Base-by-base conservation (phyloP, 2,113 vertebrate species). In the Salvelinus alpinus region DNA sequence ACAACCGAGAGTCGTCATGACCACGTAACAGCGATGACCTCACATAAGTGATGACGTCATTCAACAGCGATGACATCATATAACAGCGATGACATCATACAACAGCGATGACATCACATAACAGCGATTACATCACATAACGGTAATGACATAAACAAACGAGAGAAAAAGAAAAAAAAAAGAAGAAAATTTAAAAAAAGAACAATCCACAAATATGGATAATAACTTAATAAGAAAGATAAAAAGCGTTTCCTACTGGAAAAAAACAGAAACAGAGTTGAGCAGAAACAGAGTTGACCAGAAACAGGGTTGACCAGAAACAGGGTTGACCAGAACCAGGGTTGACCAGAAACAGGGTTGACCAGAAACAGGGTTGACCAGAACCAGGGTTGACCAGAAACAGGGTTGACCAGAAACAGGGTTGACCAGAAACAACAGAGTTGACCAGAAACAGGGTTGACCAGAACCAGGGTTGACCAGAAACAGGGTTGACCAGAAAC, bases 201-300 rank as follows among this genome's bases (percentile, higher is more conserved):
- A 18, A 74, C 25, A n/a, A 98, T 98, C 96, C 97, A 97, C 95
- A 95, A 95, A 98, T 96, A 94, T 97, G 97, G 96, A 98, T 95
- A 96, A 97, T 96, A 97, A 96, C 94, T 95, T 92, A 94, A 44
- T 44, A 44, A 44, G 8, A 44, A 92, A 84, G 1, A 54, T 92
- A 83, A 84, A 91, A 92, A 88, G 95, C 94, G 95, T 98, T 97
- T 96, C 97, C 96, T 96, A 90, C 82, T 96, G 94, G 96, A 99
- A 99, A 99, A 25, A 25, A 25, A 25, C 27, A 29, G 27, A 29
- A 29, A 29, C 29, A 4, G 29, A 4, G 4, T 29, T 4, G 4
- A 29, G 3, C 29, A 29, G 29, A 29, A 29, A 29, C 29, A 88
- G 90, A 85, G 91, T 92, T 89, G 75, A 89, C 74, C 85, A 83